Base-by-base conservation (phyloP, 2,888 invertebrate genomes). In the Pyrrhosoma nymphula region DNA sequence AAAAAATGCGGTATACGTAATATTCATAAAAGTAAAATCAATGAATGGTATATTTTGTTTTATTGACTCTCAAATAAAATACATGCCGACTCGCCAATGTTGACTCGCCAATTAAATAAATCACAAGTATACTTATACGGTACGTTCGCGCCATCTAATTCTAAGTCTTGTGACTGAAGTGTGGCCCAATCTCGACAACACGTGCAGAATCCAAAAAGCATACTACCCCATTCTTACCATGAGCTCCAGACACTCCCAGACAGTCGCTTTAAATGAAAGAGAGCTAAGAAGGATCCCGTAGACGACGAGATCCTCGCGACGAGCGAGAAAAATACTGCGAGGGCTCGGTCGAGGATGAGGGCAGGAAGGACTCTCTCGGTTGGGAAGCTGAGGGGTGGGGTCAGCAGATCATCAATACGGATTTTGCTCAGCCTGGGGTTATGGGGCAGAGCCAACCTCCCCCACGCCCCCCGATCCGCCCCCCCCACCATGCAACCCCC, bases 321-420 rank as follows among this genome's bases (percentile, higher is more conserved):
- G 16, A 20, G 55, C 93, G 93, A 93, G 93, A 93, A 55, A 47
- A 69, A 69, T 39, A 69, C 26, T 18, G 47, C 8, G 82, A 35
- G 82, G 35, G 82, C 20, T 60, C 60, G n/a, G 55, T 3, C 23
- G 89, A 6, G n/a, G 47, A 63, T 69, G 69, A 75, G 91, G 63
- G 63, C 39, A 75, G 69, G 75, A 63, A 93, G 47, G 47, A 20
- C 20, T 60, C 60, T 63, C 82, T 23, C 35, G 93, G 93, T 69
- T 47, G 60, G 91, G 91, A 91, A 91, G 93, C 75, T 93, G 39
- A 26, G 47, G 93, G 89, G 89, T 26, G 55, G 89, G 93, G 93
- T 93, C 93, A 93, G 69, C 63, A 93, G 93, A 93, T 93, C 93
- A 93, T 93, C 93, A 93, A 93, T 93, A 93, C 93, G 93, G 93